Base-by-base conservation (phyloP, 1,140 invertebrate genomes). In the Acromyrmex charruanus region DNA sequence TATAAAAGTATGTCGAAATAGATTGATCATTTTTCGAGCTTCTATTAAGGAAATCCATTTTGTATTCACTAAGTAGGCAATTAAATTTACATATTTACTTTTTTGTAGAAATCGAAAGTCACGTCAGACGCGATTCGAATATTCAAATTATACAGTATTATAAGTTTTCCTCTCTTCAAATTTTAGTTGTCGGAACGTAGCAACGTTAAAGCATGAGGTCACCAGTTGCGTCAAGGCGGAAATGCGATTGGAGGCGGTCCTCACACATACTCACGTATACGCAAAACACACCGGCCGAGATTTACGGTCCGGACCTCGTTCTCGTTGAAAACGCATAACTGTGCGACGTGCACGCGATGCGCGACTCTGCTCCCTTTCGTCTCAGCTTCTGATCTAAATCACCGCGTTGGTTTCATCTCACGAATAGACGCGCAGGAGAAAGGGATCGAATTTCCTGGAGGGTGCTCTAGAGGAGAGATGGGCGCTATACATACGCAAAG, bases 201-300 rank as follows among this genome's bases (percentile, higher is more conserved):
- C 25, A 25, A 25, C 14, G 16, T 63, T 61, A 28, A 69, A 55
- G 18, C 77, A 44, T 63, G 77, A 69, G 31, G 77, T 80, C 65
- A 81, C 77, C 65, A 71, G 65, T 81, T 81, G 77, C 77, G 65
- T 49, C 63, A 69, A 58, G 21, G 21, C 31, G 77, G 65, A 69
- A 80, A 80, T 69, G 65, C 49, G 31, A 58, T 80, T 69, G 49
- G 58, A 81, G 49, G 14, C 65, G 65, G 21, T 58, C 49, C 31
- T 81, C 65, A 44, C 68, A 31, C 65, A 69, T 69, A 53, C 28
- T 55, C 21, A 49, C 16, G 49, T 49, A 18, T 71, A 71, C 31
- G 63, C n/a, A 28, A 80, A 80, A 68, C 51, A 39, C 77, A 28
- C 21, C 21, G 49, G 9, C 28, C 49, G 49, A 81, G 77, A 81